Evolutionary conservation across 23 tunicate genomes (phyloP).

Genomic region (Halocynthia roretzi): DNA sequence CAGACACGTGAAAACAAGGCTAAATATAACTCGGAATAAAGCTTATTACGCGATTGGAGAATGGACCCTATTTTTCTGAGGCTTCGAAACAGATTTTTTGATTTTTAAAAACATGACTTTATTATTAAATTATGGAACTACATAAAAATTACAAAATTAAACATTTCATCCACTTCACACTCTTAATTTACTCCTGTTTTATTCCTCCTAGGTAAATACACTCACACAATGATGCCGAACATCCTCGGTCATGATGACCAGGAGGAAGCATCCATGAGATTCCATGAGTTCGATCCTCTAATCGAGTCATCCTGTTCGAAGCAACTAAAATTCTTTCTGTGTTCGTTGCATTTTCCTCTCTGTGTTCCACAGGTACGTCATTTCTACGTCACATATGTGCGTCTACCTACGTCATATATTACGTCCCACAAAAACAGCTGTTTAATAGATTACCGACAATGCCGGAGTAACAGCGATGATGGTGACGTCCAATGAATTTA

Average conservation of each 20-base stretch:
- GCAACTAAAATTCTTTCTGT: conserved; percentile 58
- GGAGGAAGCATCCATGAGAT: conserved; percentile 56
- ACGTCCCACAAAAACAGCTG: not conserved
- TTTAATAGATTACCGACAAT: no score
- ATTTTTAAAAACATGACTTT: not conserved
- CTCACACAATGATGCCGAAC: conserved; percentile 58
- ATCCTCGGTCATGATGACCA: conserved; percentile 66
- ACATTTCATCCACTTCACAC: not conserved
- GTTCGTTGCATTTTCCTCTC: conserved; percentile 78
- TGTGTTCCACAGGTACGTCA: conserved; percentile 49
- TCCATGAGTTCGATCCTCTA: conserved; percentile 47
- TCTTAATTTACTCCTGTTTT: not conserved
- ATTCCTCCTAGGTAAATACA: conserved; percentile 35
- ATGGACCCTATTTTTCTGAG: not conserved
- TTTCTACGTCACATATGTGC: not conserved
- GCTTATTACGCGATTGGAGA: no score
- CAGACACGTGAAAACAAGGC: no score
- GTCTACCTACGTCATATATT: conserved; percentile 1
- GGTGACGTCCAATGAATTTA: no score
- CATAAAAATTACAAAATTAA: no score
- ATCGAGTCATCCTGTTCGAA: conserved; percentile 43
- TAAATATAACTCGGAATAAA: no score
- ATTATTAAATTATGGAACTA: no score
- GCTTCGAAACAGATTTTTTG: not conserved
- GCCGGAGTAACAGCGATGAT: no score